A percentile compares a stretch with the other conserved stretches of the same genome.
Conservation (phyloP, 2,113 vertebrate genomes). For the Larimichthys polyactis region DNA sequence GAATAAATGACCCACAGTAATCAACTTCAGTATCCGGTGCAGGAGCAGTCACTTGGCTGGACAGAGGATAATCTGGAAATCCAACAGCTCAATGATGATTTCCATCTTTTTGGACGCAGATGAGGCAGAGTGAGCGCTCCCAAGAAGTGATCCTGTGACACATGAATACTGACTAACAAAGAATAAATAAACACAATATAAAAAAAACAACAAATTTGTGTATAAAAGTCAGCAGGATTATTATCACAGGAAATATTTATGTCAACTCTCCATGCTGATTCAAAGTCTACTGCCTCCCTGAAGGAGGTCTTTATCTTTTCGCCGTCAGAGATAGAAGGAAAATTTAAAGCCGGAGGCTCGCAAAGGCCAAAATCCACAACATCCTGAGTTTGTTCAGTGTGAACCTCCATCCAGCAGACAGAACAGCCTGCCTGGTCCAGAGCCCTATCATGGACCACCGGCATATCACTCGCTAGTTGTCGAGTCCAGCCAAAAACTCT, state of each 20-base stretch:
- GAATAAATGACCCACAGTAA: too few species aligned
- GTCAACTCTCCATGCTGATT: slow-evolving; percentile 1
- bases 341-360: slow-evolving; percentile 26
- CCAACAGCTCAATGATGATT: background rate
- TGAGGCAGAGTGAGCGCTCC: background rate
- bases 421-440: slow-evolving; percentile 40
- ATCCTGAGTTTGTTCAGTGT: slow-evolving; percentile 30
- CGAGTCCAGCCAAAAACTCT: slow-evolving; percentile 55
- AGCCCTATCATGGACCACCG: slow-evolving; percentile 50
- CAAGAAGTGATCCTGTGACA: background rate
- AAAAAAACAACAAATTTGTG: background rate
- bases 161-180: background rate
- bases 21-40: background rate
- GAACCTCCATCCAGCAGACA: slow-evolving; percentile 20
- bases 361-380: slow-evolving; percentile 69
- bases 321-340: slow-evolving; percentile 1
- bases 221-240: slow-evolving; percentile 18
- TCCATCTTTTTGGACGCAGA: background rate
- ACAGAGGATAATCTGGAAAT: background rate
- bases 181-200: background rate
- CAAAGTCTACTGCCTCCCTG: background rate
- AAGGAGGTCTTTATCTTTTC: slow-evolving; percentile 47
- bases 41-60: background rate
- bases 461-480: slow-evolving; percentile 69
- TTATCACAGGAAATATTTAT: background rate